phyloP scores from a whole-genome alignment of 2,888 invertebrate genomes.

The Troglohyphantes excavatus region DNA sequence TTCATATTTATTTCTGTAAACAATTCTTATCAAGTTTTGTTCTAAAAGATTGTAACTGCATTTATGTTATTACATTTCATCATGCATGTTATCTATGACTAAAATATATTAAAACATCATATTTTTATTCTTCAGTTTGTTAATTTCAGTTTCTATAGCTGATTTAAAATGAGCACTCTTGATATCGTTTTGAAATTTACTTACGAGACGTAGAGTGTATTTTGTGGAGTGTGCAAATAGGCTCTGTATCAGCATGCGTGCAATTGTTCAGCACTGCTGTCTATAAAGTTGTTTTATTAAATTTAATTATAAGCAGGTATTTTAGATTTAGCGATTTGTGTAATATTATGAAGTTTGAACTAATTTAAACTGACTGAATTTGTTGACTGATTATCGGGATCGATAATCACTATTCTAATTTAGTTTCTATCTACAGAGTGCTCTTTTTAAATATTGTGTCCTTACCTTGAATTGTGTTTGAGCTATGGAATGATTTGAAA shows the following conservation, averaged over 20 bases:
- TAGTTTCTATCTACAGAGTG: not conserved
- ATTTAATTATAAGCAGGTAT: too few relatives aligned
- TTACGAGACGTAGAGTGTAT: too few relatives aligned
- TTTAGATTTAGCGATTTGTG: too few relatives aligned
- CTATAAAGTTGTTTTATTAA: too few relatives aligned
- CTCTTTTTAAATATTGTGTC: slow-evolving; percentile 46
- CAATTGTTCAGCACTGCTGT: too few relatives aligned
- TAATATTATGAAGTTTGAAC: too few relatives aligned
- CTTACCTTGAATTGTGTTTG: slow-evolving; percentile 26
- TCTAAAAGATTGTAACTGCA: not conserved
- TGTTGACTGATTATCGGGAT: not conserved
- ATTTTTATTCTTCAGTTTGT: not conserved
- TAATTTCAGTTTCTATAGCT: not conserved
- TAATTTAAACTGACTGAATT: not conserved
- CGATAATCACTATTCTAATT: not conserved
- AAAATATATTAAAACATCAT: too few relatives aligned
- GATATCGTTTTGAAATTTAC: not conserved
- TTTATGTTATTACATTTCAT: slow-evolving; percentile 7
- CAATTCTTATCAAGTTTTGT: not conserved
- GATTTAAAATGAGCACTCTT: slow-evolving; percentile 46
- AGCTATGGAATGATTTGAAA: not conserved
- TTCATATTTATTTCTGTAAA: not conserved
- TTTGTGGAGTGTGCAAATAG: too few relatives aligned
- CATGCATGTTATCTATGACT: not conserved
- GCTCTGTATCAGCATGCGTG: too few relatives aligned